Conservation (phyloP, 2,888 invertebrate genomes). For the Caenorhabditis sp. region DNA sequence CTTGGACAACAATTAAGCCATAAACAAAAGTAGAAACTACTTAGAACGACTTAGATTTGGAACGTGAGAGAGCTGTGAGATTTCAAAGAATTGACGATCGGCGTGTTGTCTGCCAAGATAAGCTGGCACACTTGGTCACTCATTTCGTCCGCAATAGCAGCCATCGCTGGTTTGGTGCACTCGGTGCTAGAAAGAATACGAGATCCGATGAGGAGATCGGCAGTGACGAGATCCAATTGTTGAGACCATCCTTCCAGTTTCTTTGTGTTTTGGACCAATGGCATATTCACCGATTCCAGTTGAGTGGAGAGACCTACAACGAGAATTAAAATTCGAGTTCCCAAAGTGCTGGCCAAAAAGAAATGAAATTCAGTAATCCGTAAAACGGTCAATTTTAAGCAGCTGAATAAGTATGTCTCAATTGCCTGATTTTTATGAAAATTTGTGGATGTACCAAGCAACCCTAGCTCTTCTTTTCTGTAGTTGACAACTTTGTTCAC, state of each 20-base stretch:
- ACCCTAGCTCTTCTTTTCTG: too few species aligned
- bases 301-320: constrained; percentile 46
- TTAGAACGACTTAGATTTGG: background rate
- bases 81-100: constrained; percentile 11
- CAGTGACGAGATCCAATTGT: constrained; percentile 64
- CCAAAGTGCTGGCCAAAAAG: too few species aligned
- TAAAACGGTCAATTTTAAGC: too few species aligned
- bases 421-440: too few species aligned
- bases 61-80: constrained; percentile 38
- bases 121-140: constrained; percentile 30
- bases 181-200: constrained; percentile 64
- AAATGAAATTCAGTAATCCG: too few species aligned
- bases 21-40: too few species aligned
- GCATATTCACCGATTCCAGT: constrained; percentile 59
- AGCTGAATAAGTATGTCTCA: too few species aligned
- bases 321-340: background rate
- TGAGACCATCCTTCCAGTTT: constrained; percentile 74
- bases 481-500: too few species aligned
- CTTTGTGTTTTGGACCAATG: constrained; percentile 54
- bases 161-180: constrained; percentile 65
- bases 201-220: constrained; percentile 59
- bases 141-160: constrained; percentile 58
- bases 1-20: too few species aligned
- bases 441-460: too few species aligned
- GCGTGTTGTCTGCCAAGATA: background rate